phyloP scores from a whole-genome alignment of 2,113 vertebrate genomes.

The Sinocyclocheilus maitianheensis region DNA sequence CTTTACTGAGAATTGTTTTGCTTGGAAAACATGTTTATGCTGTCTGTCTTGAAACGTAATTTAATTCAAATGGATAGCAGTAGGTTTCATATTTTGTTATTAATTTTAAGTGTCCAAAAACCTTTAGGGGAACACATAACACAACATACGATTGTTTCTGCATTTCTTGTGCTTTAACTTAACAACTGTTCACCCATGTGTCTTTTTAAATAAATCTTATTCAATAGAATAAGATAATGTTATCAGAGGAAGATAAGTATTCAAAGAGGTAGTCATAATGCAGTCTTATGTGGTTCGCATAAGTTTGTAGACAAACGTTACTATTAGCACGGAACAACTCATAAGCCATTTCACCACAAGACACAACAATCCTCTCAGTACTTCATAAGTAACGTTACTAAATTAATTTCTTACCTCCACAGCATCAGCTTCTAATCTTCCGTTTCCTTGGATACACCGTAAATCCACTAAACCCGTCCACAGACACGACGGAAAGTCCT shows the following conservation, averaged over 20 bases:
- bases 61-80: too few relatives aligned
- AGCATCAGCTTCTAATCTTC: slow-evolving; percentile 1
- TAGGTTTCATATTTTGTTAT: too few relatives aligned
- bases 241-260: background rate
- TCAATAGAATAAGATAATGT: background rate
- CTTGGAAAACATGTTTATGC: background rate
- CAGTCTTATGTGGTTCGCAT: background rate
- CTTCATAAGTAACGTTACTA: too few relatives aligned
- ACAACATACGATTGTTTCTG: background rate
- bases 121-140: background rate
- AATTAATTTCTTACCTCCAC: slow-evolving; percentile 26
- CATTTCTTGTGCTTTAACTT: background rate
- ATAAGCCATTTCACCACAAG: too few relatives aligned
- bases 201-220: background rate
- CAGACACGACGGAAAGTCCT: slow-evolving; percentile 5
- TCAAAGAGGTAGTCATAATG: background rate
- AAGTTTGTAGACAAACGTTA: background rate
- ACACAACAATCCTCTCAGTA: background rate
- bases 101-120: background rate
- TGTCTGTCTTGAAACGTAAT: too few relatives aligned
- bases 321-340: background rate
- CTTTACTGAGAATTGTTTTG: background rate
- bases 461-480: slow-evolving; percentile 11
- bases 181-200: background rate
- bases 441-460: slow-evolving; percentile 19